phyloP scores from a whole-genome alignment of 2,888 invertebrate species.

The Monoplex corrugatus region DNA sequence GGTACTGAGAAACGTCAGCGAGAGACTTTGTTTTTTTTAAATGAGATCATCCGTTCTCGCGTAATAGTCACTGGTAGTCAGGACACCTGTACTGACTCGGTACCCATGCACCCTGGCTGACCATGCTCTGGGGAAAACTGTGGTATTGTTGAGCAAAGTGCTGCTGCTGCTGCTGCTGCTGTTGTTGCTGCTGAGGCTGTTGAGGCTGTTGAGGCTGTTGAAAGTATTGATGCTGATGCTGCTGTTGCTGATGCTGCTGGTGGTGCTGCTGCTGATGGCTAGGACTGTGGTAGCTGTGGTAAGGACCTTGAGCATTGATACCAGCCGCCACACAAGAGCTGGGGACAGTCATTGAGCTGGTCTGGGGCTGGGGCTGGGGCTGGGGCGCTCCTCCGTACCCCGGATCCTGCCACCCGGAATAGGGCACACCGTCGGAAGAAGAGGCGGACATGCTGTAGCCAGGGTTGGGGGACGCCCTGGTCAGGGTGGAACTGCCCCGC shows the following conservation, averaged over 20 bases:
- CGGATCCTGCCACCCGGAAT: slow-evolving; percentile 40
- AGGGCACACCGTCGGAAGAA: not conserved
- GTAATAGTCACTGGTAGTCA: slow-evolving; percentile 39
- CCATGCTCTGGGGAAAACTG: not conserved
- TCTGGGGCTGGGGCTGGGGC: not conserved
- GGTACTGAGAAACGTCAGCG: no score
- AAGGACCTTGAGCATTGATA: not conserved
- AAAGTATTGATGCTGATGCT: slow-evolving; percentile 1
- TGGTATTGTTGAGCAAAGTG: not conserved
- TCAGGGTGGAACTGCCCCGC: not conserved
- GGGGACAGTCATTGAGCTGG: not conserved
- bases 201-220: slow-evolving; percentile 27
- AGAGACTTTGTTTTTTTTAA: no score
- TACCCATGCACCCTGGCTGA: slow-evolving; percentile 28
- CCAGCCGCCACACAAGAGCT: not conserved
- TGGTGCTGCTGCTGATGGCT: slow-evolving; percentile 34
- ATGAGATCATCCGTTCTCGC: slow-evolving; percentile 23
- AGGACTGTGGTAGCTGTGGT: not conserved
- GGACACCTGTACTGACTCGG: slow-evolving; percentile 33
- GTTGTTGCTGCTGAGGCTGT: slow-evolving; percentile 22
- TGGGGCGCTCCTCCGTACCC: not conserved
- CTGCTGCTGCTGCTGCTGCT: not conserved
- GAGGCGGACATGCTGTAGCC: not conserved
- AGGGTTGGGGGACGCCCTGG: not conserved
- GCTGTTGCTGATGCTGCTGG: not conserved